Conservation (phyloP, 2,888 invertebrate species). For the Temnothorax rugatulus region DNA sequence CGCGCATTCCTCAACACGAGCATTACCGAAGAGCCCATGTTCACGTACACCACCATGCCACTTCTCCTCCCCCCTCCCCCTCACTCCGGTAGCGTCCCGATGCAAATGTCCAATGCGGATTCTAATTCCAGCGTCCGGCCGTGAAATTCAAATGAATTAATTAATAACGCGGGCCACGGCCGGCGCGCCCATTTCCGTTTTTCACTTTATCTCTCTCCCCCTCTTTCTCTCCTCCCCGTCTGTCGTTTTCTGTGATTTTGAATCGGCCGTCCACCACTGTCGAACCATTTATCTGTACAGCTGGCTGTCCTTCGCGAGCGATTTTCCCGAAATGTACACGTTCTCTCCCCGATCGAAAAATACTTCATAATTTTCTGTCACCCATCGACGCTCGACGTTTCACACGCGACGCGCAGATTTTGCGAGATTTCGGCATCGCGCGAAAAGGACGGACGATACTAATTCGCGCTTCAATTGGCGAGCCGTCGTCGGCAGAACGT, state of each 20-base stretch:
- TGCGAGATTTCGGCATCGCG: background rate
- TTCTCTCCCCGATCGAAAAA: constrained; percentile 42
- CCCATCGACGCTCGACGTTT: background rate
- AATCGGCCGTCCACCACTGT: background rate
- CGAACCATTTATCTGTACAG: background rate
- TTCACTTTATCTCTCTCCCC: background rate
- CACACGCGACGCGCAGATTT: background rate
- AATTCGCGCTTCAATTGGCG: constrained; percentile 18
- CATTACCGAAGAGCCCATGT: constrained; percentile 39
- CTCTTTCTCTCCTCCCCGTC: background rate
- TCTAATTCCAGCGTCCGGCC: constrained; percentile 71
- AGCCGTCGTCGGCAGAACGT: background rate
- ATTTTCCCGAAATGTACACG: constrained; percentile 40
- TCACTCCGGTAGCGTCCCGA: constrained; percentile 51
- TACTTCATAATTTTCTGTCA: constrained; percentile 28
- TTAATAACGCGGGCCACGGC: constrained; percentile 72
- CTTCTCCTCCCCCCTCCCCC: background rate
- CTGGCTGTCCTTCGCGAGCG: constrained; percentile 17
- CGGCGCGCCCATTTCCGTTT: constrained; percentile 41
- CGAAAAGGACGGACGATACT: background rate
- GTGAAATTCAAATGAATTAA: constrained; percentile 78
- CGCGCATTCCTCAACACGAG: constrained; percentile 28
- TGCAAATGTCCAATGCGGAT: constrained; percentile 63
- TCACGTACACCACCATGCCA: background rate
- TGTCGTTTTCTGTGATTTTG: background rate